These are phyloP conservation scores for Buathra laborator DNA, from an alignment of 2,888 invertebrate genomes.

Conservation along the genomic window DNA sequence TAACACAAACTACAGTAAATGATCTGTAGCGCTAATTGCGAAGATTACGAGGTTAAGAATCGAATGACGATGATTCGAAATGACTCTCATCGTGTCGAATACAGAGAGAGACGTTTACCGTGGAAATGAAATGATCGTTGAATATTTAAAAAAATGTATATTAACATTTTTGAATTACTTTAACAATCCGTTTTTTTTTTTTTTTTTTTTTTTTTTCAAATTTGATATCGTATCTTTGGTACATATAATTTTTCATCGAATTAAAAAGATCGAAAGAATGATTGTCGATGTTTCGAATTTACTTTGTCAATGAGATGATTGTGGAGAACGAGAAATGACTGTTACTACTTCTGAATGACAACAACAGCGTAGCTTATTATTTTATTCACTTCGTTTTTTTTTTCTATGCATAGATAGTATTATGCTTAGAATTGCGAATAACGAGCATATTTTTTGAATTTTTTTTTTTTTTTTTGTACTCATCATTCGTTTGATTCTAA, in stretches of 20 bases:
- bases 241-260: no score
- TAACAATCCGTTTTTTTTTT: no score
- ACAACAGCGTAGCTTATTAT: slow-evolving; percentile 27
- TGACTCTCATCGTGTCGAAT: neutral
- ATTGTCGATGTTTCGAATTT: no score
- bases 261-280: no score
- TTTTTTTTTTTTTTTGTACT: slow-evolving; percentile 13
- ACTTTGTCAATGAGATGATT: slow-evolving; percentile 2
- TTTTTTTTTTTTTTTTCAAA: no score
- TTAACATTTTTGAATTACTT: no score
- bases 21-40: slow-evolving; percentile 27
- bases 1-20: neutral
- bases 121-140: no score
- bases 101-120: neutral
- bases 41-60: slow-evolving; percentile 45
- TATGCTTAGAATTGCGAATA: neutral
- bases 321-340: neutral
- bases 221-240: no score
- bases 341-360: slow-evolving; percentile 4
- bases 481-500: slow-evolving; percentile 65
- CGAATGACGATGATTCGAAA: slow-evolving; percentile 24
- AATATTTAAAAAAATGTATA: no score
- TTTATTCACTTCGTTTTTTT: neutral
- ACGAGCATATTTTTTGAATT: slow-evolving; percentile 19
- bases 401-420: slow-evolving; percentile 35